phyloP scores from a whole-genome alignment of 1,140 invertebrate genomes.

The Homalodisca vitripennis region DNA sequence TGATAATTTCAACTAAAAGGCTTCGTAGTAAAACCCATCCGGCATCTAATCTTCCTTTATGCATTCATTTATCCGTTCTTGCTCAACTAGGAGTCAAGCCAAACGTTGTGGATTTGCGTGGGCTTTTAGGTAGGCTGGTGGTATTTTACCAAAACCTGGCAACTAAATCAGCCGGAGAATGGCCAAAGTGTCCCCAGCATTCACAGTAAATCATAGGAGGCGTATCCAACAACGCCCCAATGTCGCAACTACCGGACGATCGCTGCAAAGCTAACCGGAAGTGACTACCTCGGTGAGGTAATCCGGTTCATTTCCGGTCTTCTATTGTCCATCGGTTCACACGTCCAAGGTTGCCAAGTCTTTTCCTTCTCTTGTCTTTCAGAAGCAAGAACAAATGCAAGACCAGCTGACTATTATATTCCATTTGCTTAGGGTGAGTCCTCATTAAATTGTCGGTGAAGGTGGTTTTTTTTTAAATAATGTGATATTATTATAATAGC shows the following conservation, averaged over 20 bases:
- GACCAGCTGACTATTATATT: background rate
- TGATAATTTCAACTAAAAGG: too few relatives aligned
- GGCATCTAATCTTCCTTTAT: too few relatives aligned
- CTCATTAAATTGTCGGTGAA: background rate
- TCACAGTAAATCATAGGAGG: background rate
- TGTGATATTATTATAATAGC: too few relatives aligned
- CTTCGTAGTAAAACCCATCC: too few relatives aligned
- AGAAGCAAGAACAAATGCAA: background rate
- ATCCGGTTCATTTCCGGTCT: conserved; percentile 27
- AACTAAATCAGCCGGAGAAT: too few relatives aligned
- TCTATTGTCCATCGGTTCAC: conserved; percentile 20
- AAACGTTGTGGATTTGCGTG: too few relatives aligned
- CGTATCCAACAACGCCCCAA: background rate
- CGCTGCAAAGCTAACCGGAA: background rate
- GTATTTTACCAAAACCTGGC: too few relatives aligned
- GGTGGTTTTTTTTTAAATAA: too few relatives aligned
- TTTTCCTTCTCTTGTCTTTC: background rate
- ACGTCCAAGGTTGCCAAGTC: conserved; percentile 10
- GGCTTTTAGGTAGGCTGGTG: too few relatives aligned
- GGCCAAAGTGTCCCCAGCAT: conserved; percentile 1
- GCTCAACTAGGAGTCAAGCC: too few relatives aligned
- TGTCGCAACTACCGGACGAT: background rate
- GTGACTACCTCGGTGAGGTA: conserved; percentile 20
- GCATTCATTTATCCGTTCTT: too few relatives aligned
- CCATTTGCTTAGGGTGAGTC: background rate